Evolutionary conservation across 2,888 invertebrate species (phyloP), one percentile per base, ranked within the genome.

Genomic region (Lagria hirta): DNA sequence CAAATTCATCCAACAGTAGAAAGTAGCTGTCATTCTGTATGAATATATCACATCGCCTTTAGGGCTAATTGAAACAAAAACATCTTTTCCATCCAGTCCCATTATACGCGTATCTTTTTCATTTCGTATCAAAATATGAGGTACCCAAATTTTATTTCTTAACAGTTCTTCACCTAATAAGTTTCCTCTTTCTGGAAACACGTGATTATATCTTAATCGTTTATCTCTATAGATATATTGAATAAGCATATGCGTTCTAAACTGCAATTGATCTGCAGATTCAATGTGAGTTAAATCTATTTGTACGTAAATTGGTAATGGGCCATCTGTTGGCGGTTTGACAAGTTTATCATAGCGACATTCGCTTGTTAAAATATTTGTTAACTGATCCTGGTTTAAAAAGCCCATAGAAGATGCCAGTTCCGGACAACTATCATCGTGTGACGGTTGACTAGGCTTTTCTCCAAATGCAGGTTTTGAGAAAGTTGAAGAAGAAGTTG

Each of bases 281-380:
- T 89, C 89, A 62, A 91, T 83, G 59, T 89, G 89, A 65, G 87
- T 87, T 48, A 90, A 82, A 59, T 89, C 89, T 8, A 88, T 82
- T 57, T 87, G 82, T 46, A 86, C 81, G 53, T 80, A 80, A 1
- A 90, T 86, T 55, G 80, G 77, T 12, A 88, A 77, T 0, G 86
- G 83, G 10, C 79, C 76, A 4, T 77, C 74, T 2, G 79, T 79
- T 2, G 79, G 77, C 1, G 89, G 89, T 51, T 86, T 77, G 38
- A 81, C 78, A 61, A 86, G 75, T 24, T 82, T 81, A 67, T 89
- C 88, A 64, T 88, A 90, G 27, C 87, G 81, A 65, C 88, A 88
- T 49, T 80, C 80, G 61, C 83, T 75, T 0, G 88, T 86, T 32
- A 90, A 69, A 41, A 81, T 78, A 23, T 80, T 76, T 27, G 86